Percentiles rank a stretch among this genome's conserved stretches.
Conservation (phyloP, 2,113 vertebrate species). For the Tragulus kanchil region DNA sequence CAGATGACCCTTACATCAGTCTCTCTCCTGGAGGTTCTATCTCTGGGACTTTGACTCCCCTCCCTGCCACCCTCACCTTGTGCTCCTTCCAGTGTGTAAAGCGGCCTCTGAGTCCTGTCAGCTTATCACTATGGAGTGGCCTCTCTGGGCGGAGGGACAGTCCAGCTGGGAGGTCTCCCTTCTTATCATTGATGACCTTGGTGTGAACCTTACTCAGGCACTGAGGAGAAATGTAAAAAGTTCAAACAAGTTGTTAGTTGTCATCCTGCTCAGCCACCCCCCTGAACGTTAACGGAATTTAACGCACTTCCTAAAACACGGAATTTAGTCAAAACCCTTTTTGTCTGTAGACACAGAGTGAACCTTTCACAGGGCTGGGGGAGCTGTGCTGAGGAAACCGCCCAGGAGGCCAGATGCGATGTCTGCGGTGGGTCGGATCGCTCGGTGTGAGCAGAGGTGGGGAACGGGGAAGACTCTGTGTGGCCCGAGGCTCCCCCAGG, state of each 20-base stretch:
- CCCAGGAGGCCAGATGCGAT: constrained; percentile 44
- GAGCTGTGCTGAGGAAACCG: constrained; percentile 54
- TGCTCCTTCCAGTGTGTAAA: neutral
- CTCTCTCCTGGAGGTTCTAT: neutral
- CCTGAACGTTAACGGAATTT: constrained; percentile 67
- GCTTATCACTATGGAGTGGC: neutral
- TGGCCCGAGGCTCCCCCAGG: neutral
- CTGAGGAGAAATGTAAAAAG: constrained; percentile 67
- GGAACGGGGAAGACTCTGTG: neutral
- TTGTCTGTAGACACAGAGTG: constrained; percentile 67
- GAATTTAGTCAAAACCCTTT: constrained; percentile 75
- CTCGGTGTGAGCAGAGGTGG: neutral
- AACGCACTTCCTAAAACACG: constrained; percentile 55
- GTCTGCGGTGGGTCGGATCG: constrained; percentile 52
- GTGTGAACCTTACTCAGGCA: constrained; percentile 59
- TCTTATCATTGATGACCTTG: constrained; percentile 64
- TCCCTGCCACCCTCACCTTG: neutral
- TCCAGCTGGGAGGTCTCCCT: constrained; percentile 66
- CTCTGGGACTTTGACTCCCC: neutral
- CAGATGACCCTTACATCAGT: neutral
- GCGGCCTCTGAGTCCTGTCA: neutral
- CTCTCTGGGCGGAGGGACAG: neutral
- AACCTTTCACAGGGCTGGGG: constrained; percentile 63
- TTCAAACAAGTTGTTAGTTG: constrained; percentile 77
- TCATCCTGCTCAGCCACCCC: constrained; percentile 11